These are phyloP conservation scores for Harmothoe impar DNA, from an alignment of 2,888 invertebrate species.

Conservation along the genomic window DNA sequence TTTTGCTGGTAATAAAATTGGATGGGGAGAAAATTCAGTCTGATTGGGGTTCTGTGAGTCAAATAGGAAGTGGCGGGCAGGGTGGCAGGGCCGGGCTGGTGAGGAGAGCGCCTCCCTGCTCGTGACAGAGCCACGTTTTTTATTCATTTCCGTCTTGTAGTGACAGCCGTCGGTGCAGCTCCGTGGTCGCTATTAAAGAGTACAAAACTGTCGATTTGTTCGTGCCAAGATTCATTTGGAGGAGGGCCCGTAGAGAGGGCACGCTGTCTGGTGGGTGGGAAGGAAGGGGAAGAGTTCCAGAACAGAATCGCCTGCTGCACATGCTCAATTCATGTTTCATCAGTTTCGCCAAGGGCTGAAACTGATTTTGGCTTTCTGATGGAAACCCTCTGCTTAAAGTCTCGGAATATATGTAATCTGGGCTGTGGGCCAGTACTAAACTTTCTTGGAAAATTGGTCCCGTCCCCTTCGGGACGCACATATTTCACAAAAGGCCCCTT, in stretches of 20 bases:
- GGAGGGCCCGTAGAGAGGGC: neutral
- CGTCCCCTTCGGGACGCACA: no score
- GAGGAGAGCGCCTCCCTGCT: neutral
- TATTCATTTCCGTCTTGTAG: slow-evolving; percentile 35
- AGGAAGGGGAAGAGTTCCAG: neutral
- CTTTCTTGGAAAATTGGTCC: no score
- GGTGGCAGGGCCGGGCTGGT: neutral
- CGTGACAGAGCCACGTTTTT: slow-evolving; percentile 45
- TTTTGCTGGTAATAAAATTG: slow-evolving; percentile 47
- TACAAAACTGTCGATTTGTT: slow-evolving; percentile 55
- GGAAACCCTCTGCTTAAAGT: no score
- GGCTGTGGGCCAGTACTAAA: no score
- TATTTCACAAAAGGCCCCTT: no score
- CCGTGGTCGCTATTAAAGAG: neutral
- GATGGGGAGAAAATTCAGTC: slow-evolving; percentile 28
- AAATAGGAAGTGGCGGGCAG: neutral
- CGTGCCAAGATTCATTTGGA: slow-evolving; percentile 39
- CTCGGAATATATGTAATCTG: no score
- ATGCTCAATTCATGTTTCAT: no score
- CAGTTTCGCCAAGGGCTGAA: no score
- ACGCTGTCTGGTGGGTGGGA: neutral
- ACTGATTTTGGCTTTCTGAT: no score
- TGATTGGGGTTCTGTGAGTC: neutral
- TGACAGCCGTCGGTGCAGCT: slow-evolving; percentile 16
- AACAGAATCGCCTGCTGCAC: no score